Conservation (phyloP, 2,113 vertebrate species). For the Cervus canadensis region DNA sequence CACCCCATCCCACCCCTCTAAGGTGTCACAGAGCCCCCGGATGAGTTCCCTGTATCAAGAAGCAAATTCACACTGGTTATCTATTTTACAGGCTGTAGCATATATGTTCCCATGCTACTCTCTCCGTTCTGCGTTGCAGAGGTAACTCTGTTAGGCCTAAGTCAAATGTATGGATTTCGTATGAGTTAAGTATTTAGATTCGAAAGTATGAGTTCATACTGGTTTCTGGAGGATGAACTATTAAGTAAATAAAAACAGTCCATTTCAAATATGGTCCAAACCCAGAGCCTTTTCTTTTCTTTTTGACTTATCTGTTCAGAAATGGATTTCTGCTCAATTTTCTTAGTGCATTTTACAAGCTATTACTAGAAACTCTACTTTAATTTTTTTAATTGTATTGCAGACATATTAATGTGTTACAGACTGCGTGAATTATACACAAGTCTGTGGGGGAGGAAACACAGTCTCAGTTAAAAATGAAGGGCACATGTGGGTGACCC, state of each 20-base stretch:
- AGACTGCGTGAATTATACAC: not conserved
- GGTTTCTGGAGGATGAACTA: not conserved
- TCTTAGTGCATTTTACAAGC: not conserved
- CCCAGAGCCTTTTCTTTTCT: not conserved
- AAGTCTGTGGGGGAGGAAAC: not conserved
- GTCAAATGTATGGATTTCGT: not conserved
- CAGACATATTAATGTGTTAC: not conserved
- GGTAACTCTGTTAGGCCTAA: not conserved
- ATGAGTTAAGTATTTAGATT: not conserved
- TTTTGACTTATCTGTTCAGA: not conserved
- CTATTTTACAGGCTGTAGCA: not conserved
- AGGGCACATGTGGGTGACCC: not conserved
- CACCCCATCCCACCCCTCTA: not conserved
- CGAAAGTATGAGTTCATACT: not conserved
- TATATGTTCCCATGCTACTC: not conserved
- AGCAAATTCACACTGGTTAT: not conserved
- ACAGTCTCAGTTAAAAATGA: not conserved
- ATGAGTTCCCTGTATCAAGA: not conserved
- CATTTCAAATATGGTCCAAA: not conserved
- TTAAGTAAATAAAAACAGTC: not conserved
- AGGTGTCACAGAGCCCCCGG: not conserved
- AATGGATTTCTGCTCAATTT: not conserved
- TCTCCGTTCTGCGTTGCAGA: not conserved
- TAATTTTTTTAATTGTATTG: not conserved
- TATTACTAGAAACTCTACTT: not conserved